These are phyloP conservation scores for Acanthosepion lycidas DNA, from an alignment of 2,888 invertebrate species.

Conservation along the genomic window DNA sequence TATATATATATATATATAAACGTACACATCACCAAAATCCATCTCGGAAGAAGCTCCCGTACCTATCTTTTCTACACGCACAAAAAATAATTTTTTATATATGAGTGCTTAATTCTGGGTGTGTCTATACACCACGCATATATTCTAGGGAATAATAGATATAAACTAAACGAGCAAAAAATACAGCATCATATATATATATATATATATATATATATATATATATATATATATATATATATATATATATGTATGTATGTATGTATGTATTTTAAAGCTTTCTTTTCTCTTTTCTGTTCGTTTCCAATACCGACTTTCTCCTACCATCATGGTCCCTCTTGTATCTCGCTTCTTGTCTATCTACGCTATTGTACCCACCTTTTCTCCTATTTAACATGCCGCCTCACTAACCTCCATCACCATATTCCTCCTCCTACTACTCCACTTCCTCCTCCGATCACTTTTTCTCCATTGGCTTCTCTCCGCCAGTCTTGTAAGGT, in stretches of 20 bases:
- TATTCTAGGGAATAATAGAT: background rate
- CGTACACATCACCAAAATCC: background rate
- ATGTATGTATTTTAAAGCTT: background rate
- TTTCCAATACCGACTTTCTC: background rate
- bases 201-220: background rate
- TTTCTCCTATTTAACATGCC: background rate
- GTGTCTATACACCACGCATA: background rate
- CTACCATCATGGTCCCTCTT: background rate
- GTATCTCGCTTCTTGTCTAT: background rate
- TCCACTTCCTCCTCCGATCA: background rate
- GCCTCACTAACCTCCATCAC: background rate
- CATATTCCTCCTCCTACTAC: background rate
- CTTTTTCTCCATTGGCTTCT: conserved; percentile 22
- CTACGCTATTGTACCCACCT: background rate
- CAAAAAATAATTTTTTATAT: background rate
- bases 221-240: background rate
- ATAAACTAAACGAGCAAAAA: background rate
- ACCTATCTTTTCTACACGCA: no score
- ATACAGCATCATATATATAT: no score
- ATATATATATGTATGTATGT: conserved; percentile 14
- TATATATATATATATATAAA: conserved; percentile 36
- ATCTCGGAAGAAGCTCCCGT: no score
- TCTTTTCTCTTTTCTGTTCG: background rate
- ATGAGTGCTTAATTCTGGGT: no score
- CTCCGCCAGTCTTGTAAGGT: background rate